These are phyloP conservation scores for Phthorimaea operculella DNA, from an alignment of 1,140 invertebrate species.

Conservation along the genomic window DNA sequence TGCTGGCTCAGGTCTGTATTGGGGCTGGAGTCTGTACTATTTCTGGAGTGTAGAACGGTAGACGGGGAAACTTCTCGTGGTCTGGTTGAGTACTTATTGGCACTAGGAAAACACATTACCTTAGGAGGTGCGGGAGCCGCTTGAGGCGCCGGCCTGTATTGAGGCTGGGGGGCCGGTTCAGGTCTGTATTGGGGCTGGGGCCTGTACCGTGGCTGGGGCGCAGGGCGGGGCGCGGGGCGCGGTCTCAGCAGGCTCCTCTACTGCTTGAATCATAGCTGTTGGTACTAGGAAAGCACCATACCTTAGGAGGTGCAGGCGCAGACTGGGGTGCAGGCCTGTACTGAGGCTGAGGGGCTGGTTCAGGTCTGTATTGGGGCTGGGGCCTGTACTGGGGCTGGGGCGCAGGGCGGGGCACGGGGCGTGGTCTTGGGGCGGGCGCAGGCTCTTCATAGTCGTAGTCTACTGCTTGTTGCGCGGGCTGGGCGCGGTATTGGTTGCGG, in stretches of 20 bases:
- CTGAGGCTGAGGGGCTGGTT: conserved; percentile 4
- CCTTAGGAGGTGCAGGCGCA: conserved; percentile 46
- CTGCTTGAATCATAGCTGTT: no score
- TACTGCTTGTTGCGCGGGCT: conserved; percentile 27
- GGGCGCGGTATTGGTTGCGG: conserved; percentile 29
- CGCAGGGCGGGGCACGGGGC: conserved; percentile 26
- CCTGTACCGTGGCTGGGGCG: no score
- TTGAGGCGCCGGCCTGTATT: no score
- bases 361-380: conserved; percentile 23
- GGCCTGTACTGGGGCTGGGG: conserved; percentile 27
- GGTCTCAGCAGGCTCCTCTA: conserved; percentile 18
- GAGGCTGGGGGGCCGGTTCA: no score
- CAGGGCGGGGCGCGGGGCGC: conserved; percentile 23
- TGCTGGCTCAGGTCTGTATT: conserved; percentile 19
- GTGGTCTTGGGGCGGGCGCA: conserved; percentile 19
- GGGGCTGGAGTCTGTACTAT: no score
- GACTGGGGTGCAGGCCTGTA: conserved; percentile 22
- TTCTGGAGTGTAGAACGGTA: no score
- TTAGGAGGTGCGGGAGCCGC: no score
- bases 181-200: conserved; percentile 17
- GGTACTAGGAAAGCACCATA: conserved; percentile 11
- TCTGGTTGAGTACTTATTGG: no score
- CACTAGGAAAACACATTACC: no score
- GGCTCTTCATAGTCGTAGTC: conserved; percentile 66
- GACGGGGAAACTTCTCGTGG: no score